phyloP scores from a whole-genome alignment of 2,888 invertebrate genomes.

The Dendrolimus houi region DNA sequence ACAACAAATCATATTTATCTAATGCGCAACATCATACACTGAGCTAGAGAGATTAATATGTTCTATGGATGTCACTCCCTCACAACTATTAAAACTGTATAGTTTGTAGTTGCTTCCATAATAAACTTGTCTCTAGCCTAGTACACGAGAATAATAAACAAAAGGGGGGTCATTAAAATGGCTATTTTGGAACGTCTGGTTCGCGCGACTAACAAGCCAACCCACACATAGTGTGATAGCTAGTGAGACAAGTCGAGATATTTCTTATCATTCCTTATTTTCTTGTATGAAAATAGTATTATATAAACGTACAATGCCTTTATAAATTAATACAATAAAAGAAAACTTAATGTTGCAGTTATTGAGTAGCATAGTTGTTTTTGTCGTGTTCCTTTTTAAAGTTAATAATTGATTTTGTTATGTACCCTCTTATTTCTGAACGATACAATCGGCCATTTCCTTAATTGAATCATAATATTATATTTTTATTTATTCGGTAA shows the following conservation, averaged over 20 bases:
- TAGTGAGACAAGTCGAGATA: not conserved
- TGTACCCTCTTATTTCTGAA: too few species aligned
- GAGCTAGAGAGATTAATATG: not conserved
- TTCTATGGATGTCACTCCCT: not conserved
- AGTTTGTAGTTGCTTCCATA: conserved; percentile 7
- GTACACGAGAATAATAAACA: conserved; percentile 57
- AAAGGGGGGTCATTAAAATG: conserved; percentile 62
- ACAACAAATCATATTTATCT: not conserved
- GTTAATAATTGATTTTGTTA: too few species aligned
- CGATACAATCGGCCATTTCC: too few species aligned
- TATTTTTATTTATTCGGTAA: too few species aligned
- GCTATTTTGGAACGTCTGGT: conserved; percentile 58
- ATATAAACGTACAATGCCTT: too few species aligned
- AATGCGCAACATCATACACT: not conserved
- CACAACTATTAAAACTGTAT: not conserved
- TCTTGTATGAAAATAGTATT: not conserved
- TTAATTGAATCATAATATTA: too few species aligned
- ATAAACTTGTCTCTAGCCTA: conserved; percentile 30
- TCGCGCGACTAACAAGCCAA: conserved; percentile 30
- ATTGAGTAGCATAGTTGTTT: too few species aligned
- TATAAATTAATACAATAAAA: too few species aligned
- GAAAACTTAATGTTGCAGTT: too few species aligned
- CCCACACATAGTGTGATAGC: not conserved
- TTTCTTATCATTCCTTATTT: not conserved
- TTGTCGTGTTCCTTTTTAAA: too few species aligned